Evolutionary conservation across 2,888 invertebrate genomes (phyloP), one percentile per base, ranked within the genome.

Genomic region (Melanotus villosus): DNA sequence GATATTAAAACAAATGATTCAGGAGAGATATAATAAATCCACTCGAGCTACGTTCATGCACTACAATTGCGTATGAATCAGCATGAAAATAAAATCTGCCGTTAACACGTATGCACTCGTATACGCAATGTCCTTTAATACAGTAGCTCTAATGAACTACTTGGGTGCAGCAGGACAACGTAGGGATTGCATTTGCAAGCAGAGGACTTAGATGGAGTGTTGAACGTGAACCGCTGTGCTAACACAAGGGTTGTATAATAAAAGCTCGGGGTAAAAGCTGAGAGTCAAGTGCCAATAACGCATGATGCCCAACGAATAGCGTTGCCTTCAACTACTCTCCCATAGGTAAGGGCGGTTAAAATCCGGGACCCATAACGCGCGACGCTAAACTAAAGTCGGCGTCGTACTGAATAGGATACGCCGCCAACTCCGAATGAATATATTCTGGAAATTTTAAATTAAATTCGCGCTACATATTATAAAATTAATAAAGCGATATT

Each of bases 401-500:
- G 60, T 63, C 50, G 41, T 32, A 23, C 50, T 57, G 41, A 63
- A 58, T 57, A 65, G 34, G 34, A 43, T 54, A 63, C 71, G 58
- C 68, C 65, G 58, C 43, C 60, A 41, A n/a, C n/a, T n/a, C n/a
- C n/a, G 68, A 71, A 68, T 58, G 72, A 60, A 76, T 74, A 77
- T 74, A 77, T 74, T 70, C 72, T 65, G 76, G 73, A 79, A 80
- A 79, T 78, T 79, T 76, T 77, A 80, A 81, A 81, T 79, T 79
- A 79, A 82, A 80, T 77, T 78, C 79, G 66, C 70, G 80, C 78
- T 79, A 81, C 83, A 83, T 84, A 83, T 84, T 84, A 84, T 83
- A 84, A 84, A 85, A 84, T 85, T 85, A 85, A 85, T 84, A 85
- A 83, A 83, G 84, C 80, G 79, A 83, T 85, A 84, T 85, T 85